Conservation (phyloP, 2,888 invertebrate genomes). For the Plebejus anna region DNA sequence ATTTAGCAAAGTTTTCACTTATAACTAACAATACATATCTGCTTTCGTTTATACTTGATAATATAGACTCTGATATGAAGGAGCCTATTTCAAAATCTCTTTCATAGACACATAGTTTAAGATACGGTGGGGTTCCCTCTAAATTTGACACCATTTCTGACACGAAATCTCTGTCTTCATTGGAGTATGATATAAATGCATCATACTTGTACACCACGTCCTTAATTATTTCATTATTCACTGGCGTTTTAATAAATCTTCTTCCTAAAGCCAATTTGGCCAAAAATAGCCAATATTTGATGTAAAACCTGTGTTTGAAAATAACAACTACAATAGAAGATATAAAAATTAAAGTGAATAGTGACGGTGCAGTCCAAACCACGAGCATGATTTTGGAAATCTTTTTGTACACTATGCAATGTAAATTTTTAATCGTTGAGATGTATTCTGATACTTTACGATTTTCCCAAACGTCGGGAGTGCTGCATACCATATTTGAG, state of each 20-base stretch:
- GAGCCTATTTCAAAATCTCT: constrained; percentile 83
- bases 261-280: constrained; percentile 74
- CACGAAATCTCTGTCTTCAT: constrained; percentile 82
- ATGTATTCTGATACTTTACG: constrained; percentile 64
- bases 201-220: constrained; percentile 72
- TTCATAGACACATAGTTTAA: constrained; percentile 84
- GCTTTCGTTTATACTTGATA: constrained; percentile 82
- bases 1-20: constrained; percentile 83
- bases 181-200: constrained; percentile 81
- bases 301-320: constrained; percentile 70
- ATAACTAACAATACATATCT: constrained; percentile 83
- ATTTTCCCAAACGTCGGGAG: constrained; percentile 70
- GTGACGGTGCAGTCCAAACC: constrained; percentile 64
- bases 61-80: constrained; percentile 83
- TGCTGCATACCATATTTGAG: constrained; percentile 64
- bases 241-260: constrained; percentile 53
- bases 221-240: constrained; percentile 40
- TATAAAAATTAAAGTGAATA: constrained; percentile 58
- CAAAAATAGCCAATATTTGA: constrained; percentile 78
- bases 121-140: constrained; percentile 79
- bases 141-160: constrained; percentile 79
- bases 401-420: constrained; percentile 64
- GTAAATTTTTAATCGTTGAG: constrained; percentile 57
- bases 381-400: constrained; percentile 61
- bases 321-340: constrained; percentile 48